Base-by-base conservation (phyloP, 2,113 vertebrate genomes). In the Fukomys damarensis region DNA sequence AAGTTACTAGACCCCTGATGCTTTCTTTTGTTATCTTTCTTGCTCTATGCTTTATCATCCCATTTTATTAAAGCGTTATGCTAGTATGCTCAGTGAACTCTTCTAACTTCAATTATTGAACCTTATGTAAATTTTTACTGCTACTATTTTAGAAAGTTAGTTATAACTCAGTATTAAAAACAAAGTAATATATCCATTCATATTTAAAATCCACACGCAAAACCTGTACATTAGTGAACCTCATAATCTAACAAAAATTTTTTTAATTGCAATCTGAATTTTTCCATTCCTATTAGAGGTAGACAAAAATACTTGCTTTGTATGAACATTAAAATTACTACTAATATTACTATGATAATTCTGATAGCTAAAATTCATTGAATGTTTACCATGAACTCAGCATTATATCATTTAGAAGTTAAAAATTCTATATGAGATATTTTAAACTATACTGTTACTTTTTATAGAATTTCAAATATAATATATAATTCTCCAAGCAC, bases 41-140 rank as follows among this genome's bases (percentile, higher is more conserved):
- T 56, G 14, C 80, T 86, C 30, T 86, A 82, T 88, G 65, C 22
- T 11, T 0, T 86, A 86, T 89, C 26, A 89, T 92, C 89, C 41
- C 68, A 68, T 86, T 94, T 89, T 94, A 88, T 85, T 89, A 77
- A 96, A 81, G 63, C 10, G 14, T 86, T 79, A 85, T 11, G 20
- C 80, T 88, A 79, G 41, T 87, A 22, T 41, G 56, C 77, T 88
- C 81, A 70, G 70, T 54, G 79, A 26, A 93, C 22, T 76, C 65
- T 70, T 87, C 7, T 87, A 32, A 91, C 30, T 58, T 95, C 17
- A 70, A 17, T 81, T 95, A 79, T 87, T 49, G 89, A 84, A 72
- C 17, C 46, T 8, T 85, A 20, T 35, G 19, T n/a, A 46, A 46
- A 66, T 41, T 59, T 43, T 46, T 74, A n/a, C 11, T 68, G 59